phyloP scores from a whole-genome alignment of 2,888 invertebrate species.

The Eretmocerus hayati region DNA sequence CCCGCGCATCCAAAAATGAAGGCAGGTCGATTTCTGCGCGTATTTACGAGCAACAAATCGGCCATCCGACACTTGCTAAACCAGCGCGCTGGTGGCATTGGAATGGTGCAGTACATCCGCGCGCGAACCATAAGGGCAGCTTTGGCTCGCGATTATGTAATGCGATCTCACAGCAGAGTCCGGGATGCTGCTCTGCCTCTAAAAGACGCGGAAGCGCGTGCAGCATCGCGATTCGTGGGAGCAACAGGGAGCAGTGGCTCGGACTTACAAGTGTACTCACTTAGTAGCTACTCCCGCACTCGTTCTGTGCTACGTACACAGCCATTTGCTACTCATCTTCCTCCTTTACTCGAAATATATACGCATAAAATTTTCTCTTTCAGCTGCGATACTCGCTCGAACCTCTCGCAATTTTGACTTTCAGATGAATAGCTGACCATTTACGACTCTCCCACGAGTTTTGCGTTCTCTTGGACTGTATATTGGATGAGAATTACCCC shows the following conservation, averaged over 20 bases:
- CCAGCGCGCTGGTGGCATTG: too few relatives aligned
- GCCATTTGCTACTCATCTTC: neutral
- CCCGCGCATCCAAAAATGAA: neutral
- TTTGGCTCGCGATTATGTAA: too few relatives aligned
- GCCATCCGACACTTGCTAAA: constrained; percentile 8
- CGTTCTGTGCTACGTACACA: too few relatives aligned
- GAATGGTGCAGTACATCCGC: too few relatives aligned
- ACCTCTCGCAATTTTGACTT: constrained; percentile 11
- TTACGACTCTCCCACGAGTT: neutral
- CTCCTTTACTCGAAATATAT: neutral
- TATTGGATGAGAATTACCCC: neutral
- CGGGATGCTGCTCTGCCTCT: too few relatives aligned
- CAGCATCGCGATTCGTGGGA: constrained; percentile 9
- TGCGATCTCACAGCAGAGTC: too few relatives aligned
- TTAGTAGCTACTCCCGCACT: too few relatives aligned
- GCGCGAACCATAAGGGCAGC: too few relatives aligned
- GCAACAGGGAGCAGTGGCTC: too few relatives aligned
- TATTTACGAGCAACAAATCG: constrained; percentile 20
- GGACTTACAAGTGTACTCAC: too few relatives aligned
- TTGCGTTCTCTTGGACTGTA: neutral
- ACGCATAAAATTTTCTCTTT: neutral
- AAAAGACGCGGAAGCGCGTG: constrained; percentile 16
- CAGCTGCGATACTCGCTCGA: neutral
- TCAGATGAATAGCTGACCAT: constrained; percentile 3
- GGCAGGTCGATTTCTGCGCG: neutral